phyloP scores from a whole-genome alignment of 2,113 vertebrate species.

The Gymnarchus niloticus region DNA sequence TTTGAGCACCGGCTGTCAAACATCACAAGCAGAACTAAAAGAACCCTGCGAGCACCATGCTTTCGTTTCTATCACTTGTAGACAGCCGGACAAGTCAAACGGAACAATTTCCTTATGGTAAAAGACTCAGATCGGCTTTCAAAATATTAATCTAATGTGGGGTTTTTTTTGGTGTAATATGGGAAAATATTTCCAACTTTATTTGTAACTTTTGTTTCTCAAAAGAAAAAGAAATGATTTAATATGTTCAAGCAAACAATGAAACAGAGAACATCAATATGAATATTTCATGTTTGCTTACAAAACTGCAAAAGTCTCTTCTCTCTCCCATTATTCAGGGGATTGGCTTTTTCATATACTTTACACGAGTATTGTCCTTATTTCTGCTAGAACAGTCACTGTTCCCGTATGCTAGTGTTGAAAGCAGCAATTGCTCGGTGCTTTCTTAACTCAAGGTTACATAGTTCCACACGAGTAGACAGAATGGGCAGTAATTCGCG shows the following conservation, averaged over 20 bases:
- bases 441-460: constrained; percentile 33
- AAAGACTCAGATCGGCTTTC: background rate
- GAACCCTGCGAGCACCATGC: background rate
- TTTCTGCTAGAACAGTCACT: background rate
- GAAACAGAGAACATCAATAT: constrained; percentile 6
- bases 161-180: constrained; percentile 1
- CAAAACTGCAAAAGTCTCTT: constrained; percentile 20
- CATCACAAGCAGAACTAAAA: background rate
- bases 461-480: constrained; percentile 38
- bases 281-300: constrained; percentile 18
- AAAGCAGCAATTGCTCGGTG: constrained; percentile 21
- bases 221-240: background rate
- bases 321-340: constrained; percentile 14
- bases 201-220: constrained; percentile 12
- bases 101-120: background rate
- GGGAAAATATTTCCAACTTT: background rate
- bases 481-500: constrained; percentile 10
- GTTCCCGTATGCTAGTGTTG: constrained; percentile 24
- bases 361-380: background rate
- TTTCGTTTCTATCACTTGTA: background rate
- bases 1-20: too few species aligned
- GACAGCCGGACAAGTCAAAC: background rate
- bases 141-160: background rate
- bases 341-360: background rate
- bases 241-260: background rate